Conservation (phyloP, 1,140 invertebrate species). For the Drosophila auraria region DNA sequence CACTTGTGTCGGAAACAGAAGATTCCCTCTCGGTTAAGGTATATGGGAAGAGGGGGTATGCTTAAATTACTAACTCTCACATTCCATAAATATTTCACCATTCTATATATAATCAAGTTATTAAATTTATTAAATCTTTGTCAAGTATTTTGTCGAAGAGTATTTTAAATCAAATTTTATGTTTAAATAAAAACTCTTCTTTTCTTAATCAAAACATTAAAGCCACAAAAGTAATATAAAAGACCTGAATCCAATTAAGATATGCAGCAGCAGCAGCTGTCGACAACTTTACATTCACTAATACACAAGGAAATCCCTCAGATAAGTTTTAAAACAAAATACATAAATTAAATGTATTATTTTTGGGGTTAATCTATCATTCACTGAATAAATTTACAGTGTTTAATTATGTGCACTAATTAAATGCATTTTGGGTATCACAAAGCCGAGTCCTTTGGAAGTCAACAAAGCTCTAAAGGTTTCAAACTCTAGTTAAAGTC, state of each 20-base stretch:
- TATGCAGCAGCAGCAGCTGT: constrained; percentile 19
- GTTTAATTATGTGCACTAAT: constrained; percentile 3
- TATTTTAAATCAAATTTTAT: constrained; percentile 7
- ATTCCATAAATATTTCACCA: neutral
- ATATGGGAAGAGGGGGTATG: constrained; percentile 17
- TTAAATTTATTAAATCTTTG: neutral
- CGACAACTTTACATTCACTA: constrained; percentile 26
- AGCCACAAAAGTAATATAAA: constrained; percentile 25
- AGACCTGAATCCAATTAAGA: constrained; percentile 21
- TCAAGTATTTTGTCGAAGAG: too few relatives aligned
- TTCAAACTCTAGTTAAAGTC: neutral
- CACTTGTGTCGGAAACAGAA: constrained; percentile 17
- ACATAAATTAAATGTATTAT: constrained; percentile 20
- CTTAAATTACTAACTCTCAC: neutral
- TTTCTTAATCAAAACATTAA: constrained; percentile 24
- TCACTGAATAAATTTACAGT: constrained; percentile 13
- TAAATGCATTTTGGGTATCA: neutral
- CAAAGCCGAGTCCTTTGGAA: too few relatives aligned
- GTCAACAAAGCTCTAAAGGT: neutral
- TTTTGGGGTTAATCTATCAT: constrained; percentile 19
- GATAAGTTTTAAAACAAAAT: constrained; percentile 9
- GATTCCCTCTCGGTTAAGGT: constrained; percentile 40
- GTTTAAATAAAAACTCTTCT: constrained; percentile 4
- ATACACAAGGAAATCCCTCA: constrained; percentile 15
- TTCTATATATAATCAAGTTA: neutral